Base-by-base conservation (phyloP, 2,888 invertebrate genomes). In the Gnatocerus cornutus region DNA sequence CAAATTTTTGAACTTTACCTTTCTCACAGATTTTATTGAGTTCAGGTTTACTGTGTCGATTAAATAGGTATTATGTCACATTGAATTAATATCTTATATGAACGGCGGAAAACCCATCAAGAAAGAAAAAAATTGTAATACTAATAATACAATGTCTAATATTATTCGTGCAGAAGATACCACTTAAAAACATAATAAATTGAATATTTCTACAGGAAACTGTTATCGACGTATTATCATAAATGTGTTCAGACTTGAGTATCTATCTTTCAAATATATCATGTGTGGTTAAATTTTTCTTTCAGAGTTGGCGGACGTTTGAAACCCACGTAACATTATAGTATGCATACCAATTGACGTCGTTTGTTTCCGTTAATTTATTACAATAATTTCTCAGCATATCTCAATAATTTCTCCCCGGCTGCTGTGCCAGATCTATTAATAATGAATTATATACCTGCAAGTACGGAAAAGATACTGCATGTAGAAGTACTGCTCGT, bases 271-370 rank as follows among this genome's bases (percentile, higher is more conserved):
- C 33, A 62, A 62, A 62, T 62, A 37, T 50, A 62, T 53, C 12
- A 62, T 45, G 58, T 16, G 30, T 59, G 56, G 56, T 56, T 55
- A 55, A 50, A 55, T 58, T 59, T 59, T 46, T 46, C 46, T 50
- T 62, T 62, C 29, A 41, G 62, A 48, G 62, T 62, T 62, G 62
- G 62, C 62, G 62, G 62, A 62, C 62, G 43, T 50, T 37, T 45
- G 21, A 50, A 50, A 21, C 62, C 62, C 62, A 62, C 62, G 62
- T 62, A 50, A 37, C 62, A 30, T 48, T 62, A 50, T 62, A 50
- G 39, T 50, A 50, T 62, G 46, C 45, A 59, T 59, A 59, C 46
- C 59, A 45, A 59, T 59, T 59, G 33, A 37, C 48, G 50, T 21
- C 37, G 62, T 50, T 62, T 41, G 41, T 56, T 56, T 41, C 56